Base-by-base conservation (phyloP, 2,888 invertebrate genomes). In the Serripes groenlandicus region DNA sequence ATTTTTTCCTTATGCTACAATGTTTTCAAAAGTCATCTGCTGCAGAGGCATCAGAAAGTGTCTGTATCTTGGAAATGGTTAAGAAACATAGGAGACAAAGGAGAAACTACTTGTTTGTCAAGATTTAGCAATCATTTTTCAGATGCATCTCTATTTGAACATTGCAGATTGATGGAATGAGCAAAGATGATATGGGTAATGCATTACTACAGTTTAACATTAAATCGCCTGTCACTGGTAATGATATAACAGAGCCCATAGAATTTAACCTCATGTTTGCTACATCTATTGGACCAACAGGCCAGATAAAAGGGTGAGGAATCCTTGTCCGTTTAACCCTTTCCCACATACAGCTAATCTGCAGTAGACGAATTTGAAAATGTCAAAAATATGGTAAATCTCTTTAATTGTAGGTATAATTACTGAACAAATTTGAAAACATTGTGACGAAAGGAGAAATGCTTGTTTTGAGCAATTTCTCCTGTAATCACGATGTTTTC, bases 221-320 rank as follows among this genome's bases (percentile, higher is more conserved):
- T 96, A 99, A 98, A 93, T 98, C 99, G 1, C 99, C 99, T 0
- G 95, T 98, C 28, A 98, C 98, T 90, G 98, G 98, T 76, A 99
- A 99, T 95, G 98, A 99, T 78, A 95, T 99, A 18, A 94, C 97
- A 0, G 98, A 99, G 90, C 99, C 99, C 0, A 97, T 99, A 89
- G 98, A 99, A 93, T 99, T 99, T 94, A 99, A 99, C 95, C 96
- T 99, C 32, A 99, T 99, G 99, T 99, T 99, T 95, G 97, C 97
- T 76, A 99, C 99, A 0, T 97, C 97, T 94, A 99, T 99, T 93
- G 99, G 99, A 28, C 99, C 99, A 1, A 97, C 99, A 81, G 99
- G 99, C 0, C 95, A 98, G 76, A 96, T 98, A 1, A 98, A 98
- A 95, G 99, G 98, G 95, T 96, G 93, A 90, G 92, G 28, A 26